phyloP scores from a whole-genome alignment of 37 sponge, comb jelly and placozoan genomes.

The Theonella swinhoei region DNA sequence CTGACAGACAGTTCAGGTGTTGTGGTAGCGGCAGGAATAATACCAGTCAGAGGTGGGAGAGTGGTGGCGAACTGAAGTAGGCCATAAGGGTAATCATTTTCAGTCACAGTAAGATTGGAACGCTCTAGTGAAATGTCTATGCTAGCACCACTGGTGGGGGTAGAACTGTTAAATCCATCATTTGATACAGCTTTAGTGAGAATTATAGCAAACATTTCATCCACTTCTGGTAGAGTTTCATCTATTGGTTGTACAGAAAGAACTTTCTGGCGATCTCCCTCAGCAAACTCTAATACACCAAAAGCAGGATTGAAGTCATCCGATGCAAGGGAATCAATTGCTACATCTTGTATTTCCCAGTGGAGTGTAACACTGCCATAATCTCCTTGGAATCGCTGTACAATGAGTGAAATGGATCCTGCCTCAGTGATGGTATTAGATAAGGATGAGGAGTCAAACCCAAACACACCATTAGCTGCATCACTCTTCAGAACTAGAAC shows the following conservation, averaged over 20 bases:
- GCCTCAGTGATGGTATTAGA: conserved; percentile 23
- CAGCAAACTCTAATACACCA: conserved; percentile 42
- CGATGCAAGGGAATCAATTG: not conserved
- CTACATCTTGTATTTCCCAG: conserved; percentile 48
- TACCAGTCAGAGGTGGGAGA: conserved; percentile 34
- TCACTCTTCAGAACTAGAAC: conserved; percentile 73
- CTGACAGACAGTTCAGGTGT: conserved; percentile 39
- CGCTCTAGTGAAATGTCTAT: conserved; percentile 16
- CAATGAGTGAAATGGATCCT: conserved; percentile 15
- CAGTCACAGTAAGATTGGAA: conserved; percentile 60
- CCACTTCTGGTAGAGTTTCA: conserved; percentile 79
- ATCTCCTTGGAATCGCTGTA: conserved; percentile 41
- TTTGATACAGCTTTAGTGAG: conserved; percentile 51
- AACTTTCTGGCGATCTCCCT: conserved; percentile 19
- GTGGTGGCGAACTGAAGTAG: conserved; percentile 75
- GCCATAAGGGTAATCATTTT: conserved; percentile 91
- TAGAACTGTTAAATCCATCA: conserved; percentile 60
- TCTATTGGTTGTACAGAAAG: conserved; percentile 28
- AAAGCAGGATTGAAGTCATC: conserved; percentile 60
- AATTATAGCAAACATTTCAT: conserved; percentile 53
- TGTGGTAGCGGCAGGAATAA: conserved; percentile 51
- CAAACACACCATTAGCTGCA: conserved; percentile 74
- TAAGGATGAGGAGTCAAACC: conserved; percentile 44
- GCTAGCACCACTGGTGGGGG: conserved; percentile 81
- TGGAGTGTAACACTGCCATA: conserved; percentile 57